Conservation (phyloP, 2,113 vertebrate species). For the Stegastes partitus region DNA sequence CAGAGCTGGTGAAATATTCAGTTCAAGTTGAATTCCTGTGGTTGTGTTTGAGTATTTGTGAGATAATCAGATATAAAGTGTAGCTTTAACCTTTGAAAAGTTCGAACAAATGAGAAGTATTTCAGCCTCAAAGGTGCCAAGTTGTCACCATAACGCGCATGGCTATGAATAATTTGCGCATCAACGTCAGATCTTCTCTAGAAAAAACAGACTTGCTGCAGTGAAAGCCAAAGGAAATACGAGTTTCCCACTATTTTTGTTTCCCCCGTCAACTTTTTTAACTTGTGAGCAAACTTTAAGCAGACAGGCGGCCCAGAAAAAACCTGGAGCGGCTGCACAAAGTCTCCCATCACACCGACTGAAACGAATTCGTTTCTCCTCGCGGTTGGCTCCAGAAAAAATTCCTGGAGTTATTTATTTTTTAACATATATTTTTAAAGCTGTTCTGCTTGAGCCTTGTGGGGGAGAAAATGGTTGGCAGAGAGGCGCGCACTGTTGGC, state of each 20-base stretch:
- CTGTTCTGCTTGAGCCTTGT: neutral
- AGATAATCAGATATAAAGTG: neutral
- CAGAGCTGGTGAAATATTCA: neutral
- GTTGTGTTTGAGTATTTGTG: too few relatives aligned
- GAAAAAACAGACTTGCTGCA: neutral
- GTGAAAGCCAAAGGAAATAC: constrained; percentile 24
- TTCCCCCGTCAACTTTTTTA: constrained; percentile 5
- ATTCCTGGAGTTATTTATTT: neutral
- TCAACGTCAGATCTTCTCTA: neutral
- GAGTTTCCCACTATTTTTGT: constrained; percentile 29
- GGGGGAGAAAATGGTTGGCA: neutral
- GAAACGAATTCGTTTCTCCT: constrained; percentile 61
- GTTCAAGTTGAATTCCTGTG: too few relatives aligned
- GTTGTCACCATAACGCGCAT: neutral
- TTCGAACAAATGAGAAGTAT: neutral
- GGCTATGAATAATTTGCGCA: constrained; percentile 24
- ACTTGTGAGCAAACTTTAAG: constrained; percentile 44
- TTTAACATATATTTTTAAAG: neutral
- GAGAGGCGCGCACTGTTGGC: neutral
- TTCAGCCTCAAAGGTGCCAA: neutral
- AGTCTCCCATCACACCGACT: constrained; percentile 33
- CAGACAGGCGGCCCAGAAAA: constrained; percentile 19
- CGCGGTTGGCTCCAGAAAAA: constrained; percentile 24
- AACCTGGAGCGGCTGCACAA: constrained; percentile 18
- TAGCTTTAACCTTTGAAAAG: neutral